Base-by-base conservation (phyloP, 2,797 vertebrate genomes). In the Remorina albescens region DNA sequence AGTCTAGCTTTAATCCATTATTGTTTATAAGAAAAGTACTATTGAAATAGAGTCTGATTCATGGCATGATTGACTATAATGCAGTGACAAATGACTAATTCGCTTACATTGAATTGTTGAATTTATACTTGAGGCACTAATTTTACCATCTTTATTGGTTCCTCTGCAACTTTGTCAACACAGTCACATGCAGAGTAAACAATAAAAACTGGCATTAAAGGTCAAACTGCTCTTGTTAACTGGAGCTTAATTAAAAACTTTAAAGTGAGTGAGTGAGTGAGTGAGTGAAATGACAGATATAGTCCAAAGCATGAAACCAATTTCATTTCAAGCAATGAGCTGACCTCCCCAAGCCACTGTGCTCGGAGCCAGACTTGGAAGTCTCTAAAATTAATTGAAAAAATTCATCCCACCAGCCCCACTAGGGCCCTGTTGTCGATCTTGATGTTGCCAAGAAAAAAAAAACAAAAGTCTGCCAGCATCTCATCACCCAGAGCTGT, bases 311-410 rank as follows among this genome's bases (percentile, higher is more conserved):
- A 71, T 71, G 58, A 1, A 72, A 21, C 23, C 47, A 54, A 32
- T 72, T 76, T 80, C 59, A 81, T 66, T 78, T 30, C 47, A 42
- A 47, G 78, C 64, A 81, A 39, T 76, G 57, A 47, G 16, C 56
- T 37, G 44, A 84, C 66, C 59, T 71, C 62, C 32, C 23, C 41
- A 60, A 71, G 30, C 46, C 44, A 50, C 41, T 26, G 21, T 28
- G 39, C 68, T 75, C 42, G 74, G 39, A 63, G 66, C 44, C 64
- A 63, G 44, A 85, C 72, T 70, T 63, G 54, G 19, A 86, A 80
- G 77, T 74, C 67, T 66, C 71, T 69, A 59, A 76, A 77, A 70
- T 57, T 55, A 76, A 87, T 58, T 74, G 21, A 21, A 82, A 76
- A 80, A 87, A 76, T 49, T 28, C 54, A 74, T 78, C 68, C 21